Conservation (phyloP, 2,113 vertebrate species). For the Ophiodon elongatus region DNA sequence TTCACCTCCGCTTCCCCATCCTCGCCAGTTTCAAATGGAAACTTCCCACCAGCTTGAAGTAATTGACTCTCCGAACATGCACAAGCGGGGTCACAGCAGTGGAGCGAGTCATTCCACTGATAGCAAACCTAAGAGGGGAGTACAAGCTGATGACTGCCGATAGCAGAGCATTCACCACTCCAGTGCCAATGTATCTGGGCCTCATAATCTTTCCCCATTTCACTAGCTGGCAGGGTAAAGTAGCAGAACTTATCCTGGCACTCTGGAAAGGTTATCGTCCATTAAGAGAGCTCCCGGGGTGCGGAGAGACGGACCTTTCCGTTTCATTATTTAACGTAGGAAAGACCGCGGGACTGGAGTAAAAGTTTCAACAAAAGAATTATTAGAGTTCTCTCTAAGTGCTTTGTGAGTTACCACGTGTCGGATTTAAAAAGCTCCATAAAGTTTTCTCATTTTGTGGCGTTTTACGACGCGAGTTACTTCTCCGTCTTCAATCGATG, state of each 20-base stretch:
- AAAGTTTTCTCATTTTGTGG: conserved; percentile 12
- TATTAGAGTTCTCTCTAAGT: background rate
- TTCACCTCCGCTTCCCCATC: conserved; percentile 24
- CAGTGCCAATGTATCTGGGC: conserved; percentile 52
- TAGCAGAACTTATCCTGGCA: conserved; percentile 52
- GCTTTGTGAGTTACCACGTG: background rate
- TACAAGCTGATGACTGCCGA: conserved; percentile 53
- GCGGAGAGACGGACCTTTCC: background rate
- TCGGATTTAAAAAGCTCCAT: conserved; percentile 12
- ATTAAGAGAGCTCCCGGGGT: conserved; percentile 40
- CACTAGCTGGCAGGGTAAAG: conserved; percentile 41
- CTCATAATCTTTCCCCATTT: conserved; percentile 52
- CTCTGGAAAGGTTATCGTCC: conserved; percentile 44
- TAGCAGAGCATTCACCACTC: conserved; percentile 34
- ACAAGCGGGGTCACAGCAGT: conserved; percentile 24
- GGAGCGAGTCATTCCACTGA: conserved; percentile 45
- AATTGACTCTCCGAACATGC: conserved; percentile 42
- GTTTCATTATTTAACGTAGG: conserved; percentile 44
- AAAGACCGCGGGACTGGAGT: conserved; percentile 20
- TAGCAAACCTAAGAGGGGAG: conserved; percentile 43
- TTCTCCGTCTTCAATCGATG: background rate
- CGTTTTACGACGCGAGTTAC: background rate
- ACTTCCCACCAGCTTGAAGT: conserved; percentile 56
- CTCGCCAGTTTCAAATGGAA: conserved; percentile 46
- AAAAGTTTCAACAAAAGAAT: conserved; percentile 26